Conservation (phyloP, 2,113 vertebrate species). For the Okapia johnstoni region DNA sequence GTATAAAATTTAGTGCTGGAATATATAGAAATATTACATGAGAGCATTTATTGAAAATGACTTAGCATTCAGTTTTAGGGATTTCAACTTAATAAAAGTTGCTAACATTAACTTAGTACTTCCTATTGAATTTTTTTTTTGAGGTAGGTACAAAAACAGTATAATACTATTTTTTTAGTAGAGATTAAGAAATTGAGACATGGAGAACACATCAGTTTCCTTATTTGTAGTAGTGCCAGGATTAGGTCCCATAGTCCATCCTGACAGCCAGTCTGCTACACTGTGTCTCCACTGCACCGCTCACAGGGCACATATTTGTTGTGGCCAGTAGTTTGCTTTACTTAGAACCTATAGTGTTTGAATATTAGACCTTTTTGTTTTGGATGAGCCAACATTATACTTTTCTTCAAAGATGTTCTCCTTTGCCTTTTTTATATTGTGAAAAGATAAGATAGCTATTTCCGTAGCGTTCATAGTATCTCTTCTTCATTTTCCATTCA, state of each 20-base stretch:
- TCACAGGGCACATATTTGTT: neutral
- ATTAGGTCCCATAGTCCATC: neutral
- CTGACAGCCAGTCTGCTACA: neutral
- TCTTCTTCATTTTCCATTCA: neutral
- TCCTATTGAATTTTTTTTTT: neutral
- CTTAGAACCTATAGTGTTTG: neutral
- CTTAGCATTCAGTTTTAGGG: neutral
- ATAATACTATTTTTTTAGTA: neutral
- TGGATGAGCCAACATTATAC: neutral
- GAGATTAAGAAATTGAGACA: neutral
- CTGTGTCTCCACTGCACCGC: neutral
- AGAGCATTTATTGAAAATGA: neutral
- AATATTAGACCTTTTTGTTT: slow-evolving; percentile 2
- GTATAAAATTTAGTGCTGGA: neutral
- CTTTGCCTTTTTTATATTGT: neutral
- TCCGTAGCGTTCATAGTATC: neutral
- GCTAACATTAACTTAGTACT: neutral
- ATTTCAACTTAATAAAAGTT: neutral
- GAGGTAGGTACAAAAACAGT: neutral
- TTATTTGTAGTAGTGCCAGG: neutral
- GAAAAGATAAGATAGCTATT: neutral
- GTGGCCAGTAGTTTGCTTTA: neutral
- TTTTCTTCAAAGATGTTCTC: neutral
- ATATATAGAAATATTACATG: neutral
- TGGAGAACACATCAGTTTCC: neutral